These are phyloP conservation scores for Scarus forsteni DNA, from an alignment of 2,797 vertebrate genomes.

Conservation along the genomic window DNA sequence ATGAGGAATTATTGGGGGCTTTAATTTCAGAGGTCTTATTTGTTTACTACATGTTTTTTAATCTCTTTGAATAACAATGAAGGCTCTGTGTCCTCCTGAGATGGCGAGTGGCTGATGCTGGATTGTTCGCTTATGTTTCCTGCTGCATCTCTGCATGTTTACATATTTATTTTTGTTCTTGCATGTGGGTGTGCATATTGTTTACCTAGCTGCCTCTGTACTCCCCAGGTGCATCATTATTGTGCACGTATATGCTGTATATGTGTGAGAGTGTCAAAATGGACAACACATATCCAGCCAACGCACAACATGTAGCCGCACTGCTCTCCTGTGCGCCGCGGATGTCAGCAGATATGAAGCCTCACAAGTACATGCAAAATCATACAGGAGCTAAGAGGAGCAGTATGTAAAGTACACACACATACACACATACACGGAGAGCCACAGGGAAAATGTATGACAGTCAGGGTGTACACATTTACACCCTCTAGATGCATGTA, in stretches of 20 bases:
- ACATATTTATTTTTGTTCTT: constrained; percentile 46
- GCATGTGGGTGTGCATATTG: constrained; percentile 56
- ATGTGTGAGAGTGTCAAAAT: background rate
- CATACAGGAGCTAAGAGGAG: background rate
- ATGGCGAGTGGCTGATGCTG: background rate
- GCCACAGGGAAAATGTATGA: background rate
- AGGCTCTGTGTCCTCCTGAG: constrained; percentile 1
- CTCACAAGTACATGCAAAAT: background rate
- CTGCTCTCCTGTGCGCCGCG: constrained; percentile 23
- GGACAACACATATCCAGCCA: constrained; percentile 35
- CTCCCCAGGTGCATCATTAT: constrained; percentile 67
- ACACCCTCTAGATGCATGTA: background rate
- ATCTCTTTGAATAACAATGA: background rate
- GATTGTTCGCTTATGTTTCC: constrained; percentile 9
- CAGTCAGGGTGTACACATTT: background rate
- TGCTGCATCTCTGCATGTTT: constrained; percentile 13
- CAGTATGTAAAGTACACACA: background rate
- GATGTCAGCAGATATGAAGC: constrained; percentile 21
- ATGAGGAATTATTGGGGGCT: background rate
- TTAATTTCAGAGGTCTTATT: background rate
- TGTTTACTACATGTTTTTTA: background rate
- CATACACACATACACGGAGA: background rate
- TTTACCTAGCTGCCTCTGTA: constrained; percentile 46
- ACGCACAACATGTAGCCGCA: constrained; percentile 13
- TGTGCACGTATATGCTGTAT: constrained; percentile 18